Evolutionary conservation across 2,888 invertebrate species (phyloP), one percentile per base, ranked within the genome.

Genomic region (Standfussiana lucernea): DNA sequence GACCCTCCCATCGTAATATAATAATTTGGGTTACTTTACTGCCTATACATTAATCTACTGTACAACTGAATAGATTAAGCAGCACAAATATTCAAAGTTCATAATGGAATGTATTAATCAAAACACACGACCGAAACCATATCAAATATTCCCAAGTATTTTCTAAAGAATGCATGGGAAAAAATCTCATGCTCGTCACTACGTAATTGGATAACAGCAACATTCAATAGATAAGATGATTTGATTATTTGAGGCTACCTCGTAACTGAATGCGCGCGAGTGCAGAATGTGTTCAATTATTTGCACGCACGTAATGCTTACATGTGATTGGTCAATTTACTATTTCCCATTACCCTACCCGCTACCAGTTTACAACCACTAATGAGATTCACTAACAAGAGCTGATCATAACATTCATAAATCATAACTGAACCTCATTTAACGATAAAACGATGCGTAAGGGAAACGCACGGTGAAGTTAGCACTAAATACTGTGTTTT

Each of bases 291-390:
- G 70, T 91, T 89, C 89, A 90, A 92, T 93, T 91, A 91, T 88
- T 75, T 66, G 67, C 88, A 89, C 88, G 91, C 91, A 92, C 90
- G 91, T 87, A 89, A 81, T 87, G 82, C 89, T 86, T 84, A 85
- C 87, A 81, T 90, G 86, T 91, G 92, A 94, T 94, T 94, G 94
- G 92, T 90, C 94, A 93, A 93, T 94, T 94, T 93, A 90, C 90
- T 87, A 89, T 90, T 90, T 90, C 88, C 90, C 89, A 93, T 93
- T 90, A 90, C 81, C 78, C 70, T 90, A 90, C 81, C 79, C 70
- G 85, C 86, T 85, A 75, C 85, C 75, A 84, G 80, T 83, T 85
- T 86, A 87, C 81, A 82, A 89, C 88, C 87, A 79, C 90, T 90
- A 91, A 90, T 88, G 77, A 77, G 77, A 79, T 84, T 75, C 80